phyloP scores from a whole-genome alignment of 2,888 invertebrate genomes.

The Hirtodrosophila alboralis region DNA sequence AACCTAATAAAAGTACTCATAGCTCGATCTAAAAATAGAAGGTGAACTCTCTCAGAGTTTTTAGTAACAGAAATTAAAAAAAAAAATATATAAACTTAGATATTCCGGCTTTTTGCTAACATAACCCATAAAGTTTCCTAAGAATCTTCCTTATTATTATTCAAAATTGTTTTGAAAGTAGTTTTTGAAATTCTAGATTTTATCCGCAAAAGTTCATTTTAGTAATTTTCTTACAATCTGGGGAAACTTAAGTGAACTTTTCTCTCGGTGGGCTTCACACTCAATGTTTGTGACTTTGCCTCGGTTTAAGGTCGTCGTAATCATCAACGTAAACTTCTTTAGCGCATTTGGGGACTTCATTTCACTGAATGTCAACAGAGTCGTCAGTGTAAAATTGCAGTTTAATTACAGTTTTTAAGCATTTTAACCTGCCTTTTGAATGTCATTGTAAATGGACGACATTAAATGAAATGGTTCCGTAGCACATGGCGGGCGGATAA shows the following conservation, averaged over 20 bases:
- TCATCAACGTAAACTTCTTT: slow-evolving; percentile 28
- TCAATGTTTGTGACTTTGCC: slow-evolving; percentile 42
- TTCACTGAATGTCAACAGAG: slow-evolving; percentile 51
- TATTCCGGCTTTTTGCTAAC: too few relatives aligned
- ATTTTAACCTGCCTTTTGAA: slow-evolving; percentile 56
- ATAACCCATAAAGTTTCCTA: too few relatives aligned
- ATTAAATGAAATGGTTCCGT: slow-evolving; percentile 48
- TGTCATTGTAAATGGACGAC: slow-evolving; percentile 46
- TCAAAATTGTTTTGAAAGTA: not conserved
- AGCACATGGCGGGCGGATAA: slow-evolving; percentile 13
- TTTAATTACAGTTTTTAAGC: slow-evolving; percentile 64
- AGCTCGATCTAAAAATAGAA: too few relatives aligned
- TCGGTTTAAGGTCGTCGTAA: slow-evolving; percentile 38
- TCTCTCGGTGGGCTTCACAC: not conserved
- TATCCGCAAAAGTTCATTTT: slow-evolving; percentile 6
- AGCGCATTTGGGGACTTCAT: slow-evolving; percentile 32
- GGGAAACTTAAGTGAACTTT: slow-evolving; percentile 26
- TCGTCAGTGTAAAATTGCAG: slow-evolving; percentile 56
- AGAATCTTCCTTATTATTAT: not conserved
- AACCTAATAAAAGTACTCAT: too few relatives aligned
- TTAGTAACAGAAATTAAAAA: too few relatives aligned
- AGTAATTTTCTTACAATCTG: slow-evolving; percentile 20
- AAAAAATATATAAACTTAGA: too few relatives aligned
- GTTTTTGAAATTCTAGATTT: slow-evolving; percentile 9
- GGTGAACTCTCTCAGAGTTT: too few relatives aligned